Percentiles rank a stretch among this genome's conserved stretches.
These are phyloP conservation scores for Pogonus chalceus DNA, from an alignment of 1,140 invertebrate species.

Conservation along the genomic window DNA sequence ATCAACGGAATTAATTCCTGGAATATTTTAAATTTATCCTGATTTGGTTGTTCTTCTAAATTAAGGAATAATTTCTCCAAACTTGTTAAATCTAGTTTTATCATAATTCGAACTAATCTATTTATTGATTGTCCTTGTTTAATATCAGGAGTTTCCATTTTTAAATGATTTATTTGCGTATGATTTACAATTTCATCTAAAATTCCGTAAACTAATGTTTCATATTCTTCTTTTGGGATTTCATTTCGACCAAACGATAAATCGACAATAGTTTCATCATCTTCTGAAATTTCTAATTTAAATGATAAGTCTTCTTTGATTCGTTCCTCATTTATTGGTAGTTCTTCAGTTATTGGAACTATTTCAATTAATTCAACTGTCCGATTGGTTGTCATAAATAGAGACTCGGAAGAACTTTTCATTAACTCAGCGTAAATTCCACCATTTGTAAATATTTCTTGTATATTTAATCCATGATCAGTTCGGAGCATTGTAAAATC, in stretches of 20 bases:
- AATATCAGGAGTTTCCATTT: slow-evolving; percentile 27
- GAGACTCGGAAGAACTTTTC: too few species aligned
- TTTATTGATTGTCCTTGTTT: slow-evolving; percentile 34
- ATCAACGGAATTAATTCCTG: slow-evolving; percentile 33
- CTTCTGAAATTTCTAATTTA: background rate
- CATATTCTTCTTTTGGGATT: background rate
- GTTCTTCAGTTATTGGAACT: too few species aligned
- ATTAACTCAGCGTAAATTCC: too few species aligned
- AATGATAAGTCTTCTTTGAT: background rate
- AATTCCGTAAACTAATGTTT: slow-evolving; percentile 24
- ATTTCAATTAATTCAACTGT: too few species aligned
- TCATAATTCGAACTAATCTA: slow-evolving; percentile 27
- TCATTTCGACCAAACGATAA: background rate
- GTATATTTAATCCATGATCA: background rate
- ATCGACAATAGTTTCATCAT: background rate
- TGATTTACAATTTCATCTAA: slow-evolving; percentile 31
- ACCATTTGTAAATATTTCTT: too few species aligned
- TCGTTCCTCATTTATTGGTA: too few species aligned
- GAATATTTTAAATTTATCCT: slow-evolving; percentile 26
- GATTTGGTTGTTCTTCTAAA: slow-evolving; percentile 19
- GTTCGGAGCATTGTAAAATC: too few species aligned
- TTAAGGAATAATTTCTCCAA: slow-evolving; percentile 27
- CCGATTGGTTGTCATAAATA: too few species aligned
- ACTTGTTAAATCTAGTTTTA: slow-evolving; percentile 26
- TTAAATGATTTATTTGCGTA: slow-evolving; percentile 32